Conservation (phyloP, 1,140 invertebrate genomes). For the Maniola jurtina region DNA sequence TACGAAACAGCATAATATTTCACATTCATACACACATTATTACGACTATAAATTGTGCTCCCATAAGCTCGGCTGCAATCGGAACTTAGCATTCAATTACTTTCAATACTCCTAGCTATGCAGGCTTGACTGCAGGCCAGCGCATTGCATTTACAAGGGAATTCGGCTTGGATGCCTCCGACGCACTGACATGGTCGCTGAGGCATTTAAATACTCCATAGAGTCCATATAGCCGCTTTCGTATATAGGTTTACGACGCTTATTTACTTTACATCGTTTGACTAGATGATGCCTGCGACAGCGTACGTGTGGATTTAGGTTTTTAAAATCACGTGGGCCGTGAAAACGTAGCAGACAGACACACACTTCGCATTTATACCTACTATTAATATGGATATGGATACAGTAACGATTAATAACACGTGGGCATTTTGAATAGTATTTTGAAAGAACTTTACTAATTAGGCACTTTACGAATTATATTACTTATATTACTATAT, state of each 20-base stretch:
- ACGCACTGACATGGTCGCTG: conserved; percentile 14
- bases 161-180: conserved; percentile 55
- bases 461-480: no score
- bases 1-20: neutral
- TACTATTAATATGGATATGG: no score
- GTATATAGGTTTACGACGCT: neutral
- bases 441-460: no score
- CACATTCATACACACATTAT: neutral
- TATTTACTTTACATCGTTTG: neutral
- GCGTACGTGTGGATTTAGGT: no score
- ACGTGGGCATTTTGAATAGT: no score
- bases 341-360: no score
- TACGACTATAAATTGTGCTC: conserved; percentile 14
- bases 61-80: conserved; percentile 37
- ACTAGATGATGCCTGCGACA: no score
- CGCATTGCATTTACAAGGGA: conserved; percentile 65
- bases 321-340: no score
- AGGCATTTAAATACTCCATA: conserved; percentile 4
- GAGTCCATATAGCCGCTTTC: neutral
- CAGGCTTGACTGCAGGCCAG: conserved; percentile 36
- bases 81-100: conserved; percentile 66
- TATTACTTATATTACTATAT: no score
- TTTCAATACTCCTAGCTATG: conserved; percentile 58
- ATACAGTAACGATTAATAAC: no score
- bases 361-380: no score